These are phyloP conservation scores for Thera obeliscata DNA, from an alignment of 2,888 invertebrate species.

Conservation along the genomic window DNA sequence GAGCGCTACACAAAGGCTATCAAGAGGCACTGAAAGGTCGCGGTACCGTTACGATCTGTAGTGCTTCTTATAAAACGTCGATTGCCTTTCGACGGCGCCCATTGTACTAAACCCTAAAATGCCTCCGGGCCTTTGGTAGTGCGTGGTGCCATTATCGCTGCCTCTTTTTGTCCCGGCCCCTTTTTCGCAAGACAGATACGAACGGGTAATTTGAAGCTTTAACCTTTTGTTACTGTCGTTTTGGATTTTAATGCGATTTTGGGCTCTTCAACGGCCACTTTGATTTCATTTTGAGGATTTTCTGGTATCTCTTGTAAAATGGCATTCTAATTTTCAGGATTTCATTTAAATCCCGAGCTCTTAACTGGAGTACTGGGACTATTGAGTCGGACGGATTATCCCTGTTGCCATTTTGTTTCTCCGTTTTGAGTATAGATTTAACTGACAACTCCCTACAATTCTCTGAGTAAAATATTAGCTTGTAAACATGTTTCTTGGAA, in stretches of 20 bases:
- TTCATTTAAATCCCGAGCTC: conserved; percentile 26
- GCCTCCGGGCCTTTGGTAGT: conserved; percentile 56
- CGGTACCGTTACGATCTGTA: conserved; percentile 61
- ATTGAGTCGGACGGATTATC: conserved; percentile 12
- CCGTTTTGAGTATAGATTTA: neutral
- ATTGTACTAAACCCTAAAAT: conserved; percentile 72
- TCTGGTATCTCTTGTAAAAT: conserved; percentile 53
- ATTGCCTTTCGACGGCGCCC: conserved; percentile 65
- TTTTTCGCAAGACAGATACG: conserved; percentile 73
- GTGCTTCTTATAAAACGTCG: conserved; percentile 70
- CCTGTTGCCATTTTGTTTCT: neutral
- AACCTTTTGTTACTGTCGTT: conserved; percentile 64
- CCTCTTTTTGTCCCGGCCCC: conserved; percentile 67
- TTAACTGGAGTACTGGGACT: conserved; percentile 19
- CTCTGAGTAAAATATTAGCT: neutral
- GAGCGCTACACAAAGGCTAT: conserved; percentile 63
- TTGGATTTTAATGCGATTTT: conserved; percentile 66
- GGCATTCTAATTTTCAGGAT: conserved; percentile 42
- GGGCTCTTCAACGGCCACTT: conserved; percentile 52
- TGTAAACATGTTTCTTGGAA: neutral
- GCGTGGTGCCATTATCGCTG: conserved; percentile 64
- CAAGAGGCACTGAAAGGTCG: conserved; percentile 57
- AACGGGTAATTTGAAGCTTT: conserved; percentile 77
- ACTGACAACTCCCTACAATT: neutral
- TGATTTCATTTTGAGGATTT: conserved; percentile 67